A percentile compares a stretch with the other conserved stretches of the same genome.
These are phyloP conservation scores for Odontamblyopus rebecca DNA, from an alignment of 2,797 vertebrate genomes.

Conservation along the genomic window DNA sequence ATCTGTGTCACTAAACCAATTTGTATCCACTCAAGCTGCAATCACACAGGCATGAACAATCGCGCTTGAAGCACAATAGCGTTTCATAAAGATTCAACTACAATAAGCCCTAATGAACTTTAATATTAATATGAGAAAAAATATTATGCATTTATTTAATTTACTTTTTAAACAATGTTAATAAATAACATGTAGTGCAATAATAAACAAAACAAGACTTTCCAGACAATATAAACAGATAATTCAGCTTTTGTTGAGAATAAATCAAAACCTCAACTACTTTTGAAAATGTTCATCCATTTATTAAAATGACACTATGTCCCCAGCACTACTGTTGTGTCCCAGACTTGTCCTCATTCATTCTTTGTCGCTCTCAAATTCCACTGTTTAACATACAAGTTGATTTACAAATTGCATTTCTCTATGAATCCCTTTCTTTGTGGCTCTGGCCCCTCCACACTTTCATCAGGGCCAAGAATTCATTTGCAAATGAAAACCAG, in stretches of 20 bases:
- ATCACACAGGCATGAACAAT: conserved; percentile 82
- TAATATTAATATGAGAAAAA: background rate
- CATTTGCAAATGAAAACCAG: conserved; percentile 99
- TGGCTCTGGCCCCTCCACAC: conserved; percentile 89
- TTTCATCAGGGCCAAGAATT: conserved; percentile 93
- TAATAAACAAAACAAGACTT: conserved; percentile 21
- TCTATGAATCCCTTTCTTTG: conserved; percentile 92
- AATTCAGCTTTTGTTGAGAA: conserved; percentile 20
- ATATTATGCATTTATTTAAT: background rate
- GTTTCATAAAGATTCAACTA: conserved; percentile 24
- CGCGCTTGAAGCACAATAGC: conserved; percentile 57
- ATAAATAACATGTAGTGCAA: conserved; percentile 13
- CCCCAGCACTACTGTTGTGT: conserved; percentile 58
- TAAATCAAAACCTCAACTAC: conserved; percentile 35
- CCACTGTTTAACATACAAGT: conserved; percentile 88
- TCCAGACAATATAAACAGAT: conserved; percentile 4
- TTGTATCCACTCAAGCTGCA: conserved; percentile 89
- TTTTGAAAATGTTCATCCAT: conserved; percentile 19
- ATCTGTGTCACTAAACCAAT: conserved; percentile 93
- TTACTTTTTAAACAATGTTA: background rate
- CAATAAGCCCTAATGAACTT: background rate
- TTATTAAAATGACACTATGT: conserved; percentile 47
- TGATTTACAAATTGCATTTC: conserved; percentile 97
- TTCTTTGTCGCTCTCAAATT: conserved; percentile 77
- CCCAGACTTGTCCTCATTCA: conserved; percentile 65